Evolutionary conservation across 2,113 vertebrate genomes (phyloP).

Genomic region (Lasiurus borealis): DNA sequence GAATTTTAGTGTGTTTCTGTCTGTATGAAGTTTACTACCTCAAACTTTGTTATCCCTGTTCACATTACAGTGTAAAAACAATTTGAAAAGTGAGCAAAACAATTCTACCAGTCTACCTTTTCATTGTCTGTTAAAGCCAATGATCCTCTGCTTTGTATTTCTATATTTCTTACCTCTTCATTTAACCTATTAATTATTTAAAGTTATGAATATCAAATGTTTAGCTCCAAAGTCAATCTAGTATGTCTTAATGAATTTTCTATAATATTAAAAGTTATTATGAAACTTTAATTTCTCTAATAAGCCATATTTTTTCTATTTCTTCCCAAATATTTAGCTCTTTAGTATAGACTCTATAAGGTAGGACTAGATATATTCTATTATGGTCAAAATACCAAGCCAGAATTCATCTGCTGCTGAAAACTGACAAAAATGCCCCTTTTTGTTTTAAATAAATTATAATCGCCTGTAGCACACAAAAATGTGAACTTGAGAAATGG

Average conservation of each 20-base stretch:
- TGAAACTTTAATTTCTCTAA: background rate
- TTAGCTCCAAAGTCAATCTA: background rate
- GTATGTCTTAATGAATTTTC: background rate
- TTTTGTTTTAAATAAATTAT: slow-evolving; percentile 56
- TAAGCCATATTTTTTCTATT: background rate
- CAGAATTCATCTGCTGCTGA: slow-evolving; percentile 6
- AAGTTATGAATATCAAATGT: background rate
- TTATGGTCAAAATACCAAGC: slow-evolving; percentile 20
- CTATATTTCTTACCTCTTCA: background rate
- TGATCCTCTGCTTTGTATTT: background rate
- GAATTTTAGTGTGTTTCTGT: background rate
- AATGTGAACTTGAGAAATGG: slow-evolving; percentile 20
- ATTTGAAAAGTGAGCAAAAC: background rate
- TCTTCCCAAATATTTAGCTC: slow-evolving; percentile 38
- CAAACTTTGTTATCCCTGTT: background rate
- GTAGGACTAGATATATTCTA: background rate
- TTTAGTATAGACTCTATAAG: background rate
- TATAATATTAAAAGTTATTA: slow-evolving; percentile 22
- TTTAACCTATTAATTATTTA: background rate
- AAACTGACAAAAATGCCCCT: slow-evolving; percentile 32
- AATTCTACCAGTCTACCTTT: background rate
- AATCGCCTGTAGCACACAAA: background rate
- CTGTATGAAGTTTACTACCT: background rate
- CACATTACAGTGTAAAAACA: background rate
- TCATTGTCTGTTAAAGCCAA: background rate